Evolutionary conservation across 2,888 invertebrate genomes (phyloP), one percentile per base, ranked within the genome.

Genomic region (Andricus quercusramuli): DNA sequence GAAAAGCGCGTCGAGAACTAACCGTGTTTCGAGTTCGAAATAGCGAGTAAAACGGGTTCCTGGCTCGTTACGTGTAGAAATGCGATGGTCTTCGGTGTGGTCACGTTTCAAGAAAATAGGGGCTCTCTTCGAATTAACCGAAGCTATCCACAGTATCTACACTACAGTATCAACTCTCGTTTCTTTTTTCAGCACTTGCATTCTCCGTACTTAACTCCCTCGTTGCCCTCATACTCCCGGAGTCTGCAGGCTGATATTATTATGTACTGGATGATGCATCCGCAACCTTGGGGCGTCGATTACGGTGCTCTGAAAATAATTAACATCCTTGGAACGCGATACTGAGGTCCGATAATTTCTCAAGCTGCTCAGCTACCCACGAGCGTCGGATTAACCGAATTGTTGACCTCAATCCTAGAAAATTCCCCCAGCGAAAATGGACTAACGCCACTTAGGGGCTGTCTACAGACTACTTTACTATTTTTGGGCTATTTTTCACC

Each of bases 41-140:
- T 89, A 87, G 90, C 85, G 88, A 89, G 88, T 89, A 88, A 90
- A 90, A 89, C 90, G 88, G 89, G 89, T 89, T 89, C 86, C 85
- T 84, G 84, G 87, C 85, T 90, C 90, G 90, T 90, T 90, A 90
- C 84, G 59, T 66, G 76, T 66, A 76, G 80, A 81, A 78, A 85
- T 82, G 67, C 81, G 82, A 82, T 76, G 77, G 44, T 59, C 47
- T 78, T 79, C 83, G 83, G 68, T 80, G 81, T 79, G 84, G 86
- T 90, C 88, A 88, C 85, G 86, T 89, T 86, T 84, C 86, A 44
- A 78, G 82, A 85, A 86, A 86, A 87, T 87, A 80, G 85, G 82
- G 83, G 79, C 83, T 85, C 84, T 85, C 84, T 83, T 79, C 82
- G 85, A 87, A 87, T 88, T 88, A 89, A 87, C 83, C 84, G 74